Evolutionary conservation across 1,140 invertebrate species (phyloP).

Genomic region (Drosophila prosaltans): DNA sequence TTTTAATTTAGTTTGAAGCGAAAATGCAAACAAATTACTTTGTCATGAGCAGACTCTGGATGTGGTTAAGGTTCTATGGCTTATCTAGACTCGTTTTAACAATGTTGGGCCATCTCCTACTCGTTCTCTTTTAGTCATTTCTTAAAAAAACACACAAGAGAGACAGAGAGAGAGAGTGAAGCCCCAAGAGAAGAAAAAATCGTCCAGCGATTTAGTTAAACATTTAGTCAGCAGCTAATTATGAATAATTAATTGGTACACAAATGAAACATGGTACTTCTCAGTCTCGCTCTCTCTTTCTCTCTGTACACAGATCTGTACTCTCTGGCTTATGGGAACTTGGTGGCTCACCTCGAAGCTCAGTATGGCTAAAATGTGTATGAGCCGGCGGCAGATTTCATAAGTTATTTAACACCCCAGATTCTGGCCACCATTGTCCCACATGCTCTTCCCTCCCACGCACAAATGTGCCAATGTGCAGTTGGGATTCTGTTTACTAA

Average conservation of each 20-base stretch:
- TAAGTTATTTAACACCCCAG: conserved; percentile 60
- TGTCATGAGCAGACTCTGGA: not conserved
- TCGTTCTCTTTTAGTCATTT: conserved; percentile 23
- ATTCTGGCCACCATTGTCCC: conserved; percentile 16
- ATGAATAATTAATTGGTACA: conserved; percentile 69
- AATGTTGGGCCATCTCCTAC: not conserved
- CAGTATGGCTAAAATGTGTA: conserved; percentile 47
- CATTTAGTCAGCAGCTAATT: conserved; percentile 71
- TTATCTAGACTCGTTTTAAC: conserved; percentile 14
- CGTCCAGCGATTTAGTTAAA: conserved; percentile 68
- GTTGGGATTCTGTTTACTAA: conserved; percentile 54
- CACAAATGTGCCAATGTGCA: conserved; percentile 35
- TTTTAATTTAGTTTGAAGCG: conserved; percentile 49
- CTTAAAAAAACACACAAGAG: not conserved
- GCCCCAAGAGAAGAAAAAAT: conserved; percentile 8
- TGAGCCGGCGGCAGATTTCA: conserved; percentile 45
- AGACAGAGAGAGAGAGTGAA: not conserved
- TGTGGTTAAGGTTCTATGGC: not conserved
- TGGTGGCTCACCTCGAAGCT: conserved; percentile 37
- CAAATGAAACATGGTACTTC: conserved; percentile 26
- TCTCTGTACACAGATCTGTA: not conserved
- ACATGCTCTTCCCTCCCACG: too few relatives aligned
- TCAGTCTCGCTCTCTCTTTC: not conserved
- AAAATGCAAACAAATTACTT: conserved; percentile 35
- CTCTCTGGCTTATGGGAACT: not conserved